These are phyloP conservation scores for Notarius quadriscutis DNA, from an alignment of 2,113 vertebrate genomes.

Conservation along the genomic window DNA sequence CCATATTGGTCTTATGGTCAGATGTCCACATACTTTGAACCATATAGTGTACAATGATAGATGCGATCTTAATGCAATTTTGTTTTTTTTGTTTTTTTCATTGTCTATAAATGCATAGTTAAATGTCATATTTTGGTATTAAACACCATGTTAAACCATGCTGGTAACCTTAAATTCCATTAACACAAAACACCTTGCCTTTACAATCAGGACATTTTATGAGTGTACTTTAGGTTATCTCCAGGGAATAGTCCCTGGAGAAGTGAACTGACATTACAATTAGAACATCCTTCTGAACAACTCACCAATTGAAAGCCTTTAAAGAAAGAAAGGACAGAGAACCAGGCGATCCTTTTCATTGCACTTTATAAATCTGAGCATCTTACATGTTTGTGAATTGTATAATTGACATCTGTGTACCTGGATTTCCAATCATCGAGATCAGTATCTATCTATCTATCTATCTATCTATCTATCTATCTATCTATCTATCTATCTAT, in stretches of 20 bases:
- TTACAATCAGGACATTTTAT: no score
- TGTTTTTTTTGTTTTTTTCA: background rate
- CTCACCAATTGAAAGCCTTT: background rate
- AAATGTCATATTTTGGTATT: background rate
- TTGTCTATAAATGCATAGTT: background rate
- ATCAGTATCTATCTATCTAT: background rate
- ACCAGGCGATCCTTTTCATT: background rate
- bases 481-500: no score
- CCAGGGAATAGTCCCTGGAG: background rate
- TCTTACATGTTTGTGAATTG: background rate
- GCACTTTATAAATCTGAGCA: background rate
- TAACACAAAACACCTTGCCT: no score
- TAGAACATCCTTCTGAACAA: background rate
- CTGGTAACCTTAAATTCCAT: no score
- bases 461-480: no score
- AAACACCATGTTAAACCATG: background rate
- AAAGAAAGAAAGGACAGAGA: background rate
- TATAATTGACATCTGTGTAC: background rate
- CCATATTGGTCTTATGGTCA: no score
- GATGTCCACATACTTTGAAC: background rate
- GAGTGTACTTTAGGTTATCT: background rate
- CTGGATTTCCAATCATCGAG: background rate
- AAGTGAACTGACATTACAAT: background rate
- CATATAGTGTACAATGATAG: background rate
- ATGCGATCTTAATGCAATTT: background rate